Base-by-base conservation (phyloP, 2,888 invertebrate species). In the Hyles lineata region DNA sequence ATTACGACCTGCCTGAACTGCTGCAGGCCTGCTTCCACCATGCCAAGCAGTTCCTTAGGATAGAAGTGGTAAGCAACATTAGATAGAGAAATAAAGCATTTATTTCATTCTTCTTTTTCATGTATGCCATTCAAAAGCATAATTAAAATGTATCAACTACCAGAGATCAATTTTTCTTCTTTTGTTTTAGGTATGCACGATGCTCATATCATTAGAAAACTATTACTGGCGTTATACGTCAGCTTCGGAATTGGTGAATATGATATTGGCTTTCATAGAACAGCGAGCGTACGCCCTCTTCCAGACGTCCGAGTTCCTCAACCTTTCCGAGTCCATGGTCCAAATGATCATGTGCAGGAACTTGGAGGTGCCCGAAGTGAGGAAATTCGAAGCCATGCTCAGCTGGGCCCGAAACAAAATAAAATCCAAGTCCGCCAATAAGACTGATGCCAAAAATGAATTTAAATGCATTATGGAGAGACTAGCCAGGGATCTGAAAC, bases 201-300 rank as follows among this genome's bases (percentile, higher is more conserved):
- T 98, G 98, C 95, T 98, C 73, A 97, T 97, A 90, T 97, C 98
- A 62, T 93, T 98, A 87, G 98, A 98, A 90, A 98, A 98, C 90
- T 98, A 98, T 91, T 98, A 98, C 90, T 98, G 98, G 98, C 96
- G 98, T 77, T 98, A 98, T 90, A 98, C 98, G 55, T 98, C 98
- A 74, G 98, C 98, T 69, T 98, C 98, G 35, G 98, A 98, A 90
- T 94, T 98, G 84, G 98, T 98, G 78, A 98, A 98, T 92, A 98
- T 98, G 98, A 98, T 98, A 82, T 95, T 98, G 76, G 97, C 98
- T 29, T 98, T 98, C 90, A 97, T 98, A 70, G 98, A 98, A 90
- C 97, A 98, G 76, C 96, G 98, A 84, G 98, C 98, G 11, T 97
- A 97, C 82, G 97, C 97, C 80, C 95, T 98, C 73, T 98, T 98